Evolutionary conservation across 1,140 invertebrate species (phyloP).

Genomic region (Chlorops oryzae): DNA sequence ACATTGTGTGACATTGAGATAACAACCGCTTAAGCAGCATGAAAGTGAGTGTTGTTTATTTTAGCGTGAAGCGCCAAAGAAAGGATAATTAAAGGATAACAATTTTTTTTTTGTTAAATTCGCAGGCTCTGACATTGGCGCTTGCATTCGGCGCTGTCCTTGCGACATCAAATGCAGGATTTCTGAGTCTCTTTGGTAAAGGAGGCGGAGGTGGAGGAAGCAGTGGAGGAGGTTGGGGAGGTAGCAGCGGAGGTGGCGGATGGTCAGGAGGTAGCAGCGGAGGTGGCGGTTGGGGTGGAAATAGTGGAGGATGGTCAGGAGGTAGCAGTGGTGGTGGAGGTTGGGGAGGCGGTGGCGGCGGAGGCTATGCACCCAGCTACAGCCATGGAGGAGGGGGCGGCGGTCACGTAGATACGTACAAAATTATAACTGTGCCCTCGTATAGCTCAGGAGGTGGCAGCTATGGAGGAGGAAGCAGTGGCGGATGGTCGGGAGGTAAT

Average conservation of each 20-base stretch:
- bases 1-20: no score
- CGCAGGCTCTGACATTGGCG: no score
- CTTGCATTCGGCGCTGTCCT: no score
- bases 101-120: no score
- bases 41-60: no score
- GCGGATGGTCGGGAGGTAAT: no score
- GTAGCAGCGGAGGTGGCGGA: constrained; percentile 16
- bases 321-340: no score
- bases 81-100: no score
- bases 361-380: constrained; percentile 11
- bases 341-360: neutral
- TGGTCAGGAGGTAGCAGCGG: constrained; percentile 13
- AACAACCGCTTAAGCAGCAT: no score
- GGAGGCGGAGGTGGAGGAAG: constrained; percentile 10
- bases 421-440: no score
- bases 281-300: constrained; percentile 14
- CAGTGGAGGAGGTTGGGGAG: constrained; percentile 9
- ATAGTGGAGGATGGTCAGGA: constrained; percentile 14
- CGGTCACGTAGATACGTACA: no score
- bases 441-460: constrained; percentile 11
- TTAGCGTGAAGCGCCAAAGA: no score
- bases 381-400: neutral
- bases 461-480: constrained; percentile 16
- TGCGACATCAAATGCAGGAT: constrained; percentile 35
- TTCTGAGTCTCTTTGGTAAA: constrained; percentile 24